Conservation (phyloP, 1,140 invertebrate species). For the Aleiodes sp. region DNA sequence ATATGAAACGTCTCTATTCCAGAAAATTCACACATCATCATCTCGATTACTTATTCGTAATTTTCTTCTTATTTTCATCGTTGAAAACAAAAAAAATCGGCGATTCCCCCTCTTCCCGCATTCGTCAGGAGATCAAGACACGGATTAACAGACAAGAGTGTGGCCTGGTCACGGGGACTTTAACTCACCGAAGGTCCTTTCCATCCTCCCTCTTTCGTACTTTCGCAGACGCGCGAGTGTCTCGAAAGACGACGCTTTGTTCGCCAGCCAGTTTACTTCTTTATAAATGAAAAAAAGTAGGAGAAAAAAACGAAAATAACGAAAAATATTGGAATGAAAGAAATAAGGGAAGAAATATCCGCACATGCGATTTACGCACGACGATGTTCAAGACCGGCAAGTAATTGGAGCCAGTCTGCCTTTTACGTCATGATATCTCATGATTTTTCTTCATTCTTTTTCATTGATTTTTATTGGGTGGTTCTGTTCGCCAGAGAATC, state of each 20-base stretch:
- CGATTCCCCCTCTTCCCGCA: background rate
- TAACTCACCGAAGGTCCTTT: constrained; percentile 28
- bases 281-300: background rate
- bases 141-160: constrained; percentile 23
- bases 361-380: background rate
- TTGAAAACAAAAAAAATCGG: no score
- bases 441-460: background rate
- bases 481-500: background rate
- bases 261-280: constrained; percentile 1
- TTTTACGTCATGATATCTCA: background rate
- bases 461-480: background rate
- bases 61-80: background rate
- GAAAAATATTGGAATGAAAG: no score
- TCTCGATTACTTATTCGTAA: no score
- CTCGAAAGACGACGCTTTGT: background rate
- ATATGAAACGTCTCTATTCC: no score
- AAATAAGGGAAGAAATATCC: background rate
- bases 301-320: background rate
- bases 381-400: background rate
- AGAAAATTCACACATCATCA: background rate
- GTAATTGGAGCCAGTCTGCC: background rate
- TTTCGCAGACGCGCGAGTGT: background rate
- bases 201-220: constrained; percentile 3
- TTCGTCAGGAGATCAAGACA: constrained; percentile 26
- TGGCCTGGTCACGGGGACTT: constrained; percentile 21